Evolutionary conservation across 2,797 vertebrate species (phyloP).

Genomic region (Allobates femoralis): DNA sequence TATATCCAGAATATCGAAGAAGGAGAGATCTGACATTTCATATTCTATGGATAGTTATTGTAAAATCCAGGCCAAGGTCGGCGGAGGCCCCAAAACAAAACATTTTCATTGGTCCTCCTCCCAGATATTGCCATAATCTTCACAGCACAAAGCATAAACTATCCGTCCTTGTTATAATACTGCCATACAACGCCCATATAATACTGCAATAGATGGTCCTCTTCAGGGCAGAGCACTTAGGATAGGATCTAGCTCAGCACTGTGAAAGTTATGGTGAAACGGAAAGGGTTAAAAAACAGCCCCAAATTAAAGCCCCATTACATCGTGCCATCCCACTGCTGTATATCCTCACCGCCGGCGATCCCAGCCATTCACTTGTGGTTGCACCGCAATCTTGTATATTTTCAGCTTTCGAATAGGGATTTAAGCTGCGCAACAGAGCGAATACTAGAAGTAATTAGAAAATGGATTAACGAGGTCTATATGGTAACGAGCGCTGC

Average conservation of each 20-base stretch:
- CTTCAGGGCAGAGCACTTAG: neutral
- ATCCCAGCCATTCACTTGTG: conserved; percentile 30
- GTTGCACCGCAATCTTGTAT: conserved; percentile 4
- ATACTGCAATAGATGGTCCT: neutral
- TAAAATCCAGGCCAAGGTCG: no score
- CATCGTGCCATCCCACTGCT: neutral
- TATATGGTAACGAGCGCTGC: neutral
- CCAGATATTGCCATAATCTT: no score
- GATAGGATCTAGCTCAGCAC: neutral
- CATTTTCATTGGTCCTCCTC: no score
- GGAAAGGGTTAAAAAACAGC: neutral
- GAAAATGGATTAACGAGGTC: neutral
- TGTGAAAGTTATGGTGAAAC: neutral
- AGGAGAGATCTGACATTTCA: no score
- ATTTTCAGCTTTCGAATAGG: neutral
- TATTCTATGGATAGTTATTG: no score
- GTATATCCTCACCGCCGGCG: neutral
- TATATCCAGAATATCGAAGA: no score
- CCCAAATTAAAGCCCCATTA: neutral
- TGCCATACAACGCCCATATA: no score
- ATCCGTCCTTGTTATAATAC: no score
- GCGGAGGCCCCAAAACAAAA: no score
- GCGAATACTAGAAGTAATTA: neutral
- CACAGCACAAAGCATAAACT: no score
- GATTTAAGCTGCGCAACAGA: neutral